A percentile compares a stretch with the other conserved stretches of the same genome.
These are phyloP conservation scores for Scophthalmus maximus DNA, from an alignment of 2,113 vertebrate genomes.

Conservation along the genomic window DNA sequence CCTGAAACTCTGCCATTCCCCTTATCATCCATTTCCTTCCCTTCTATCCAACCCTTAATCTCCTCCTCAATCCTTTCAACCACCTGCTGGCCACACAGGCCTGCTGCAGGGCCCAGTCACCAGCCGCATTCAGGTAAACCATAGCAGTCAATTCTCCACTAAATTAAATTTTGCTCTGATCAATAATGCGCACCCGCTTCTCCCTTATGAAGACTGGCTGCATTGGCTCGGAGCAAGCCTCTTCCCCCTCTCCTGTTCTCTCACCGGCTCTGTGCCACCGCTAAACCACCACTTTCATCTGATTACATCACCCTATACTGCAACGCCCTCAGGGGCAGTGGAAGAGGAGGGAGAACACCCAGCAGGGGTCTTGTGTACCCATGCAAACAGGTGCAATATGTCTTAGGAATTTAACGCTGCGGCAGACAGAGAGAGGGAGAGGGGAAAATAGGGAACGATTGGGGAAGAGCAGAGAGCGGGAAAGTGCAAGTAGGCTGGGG, in stretches of 20 bases:
- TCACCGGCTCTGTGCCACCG: slow-evolving; percentile 65
- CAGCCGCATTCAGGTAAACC: slow-evolving; percentile 75
- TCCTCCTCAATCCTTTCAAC: slow-evolving; percentile 71
- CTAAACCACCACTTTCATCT: slow-evolving; percentile 81
- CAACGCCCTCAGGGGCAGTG: slow-evolving; percentile 75
- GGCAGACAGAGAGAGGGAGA: slow-evolving; percentile 47
- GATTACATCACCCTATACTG: slow-evolving; percentile 84
- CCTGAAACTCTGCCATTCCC: slow-evolving; percentile 71
- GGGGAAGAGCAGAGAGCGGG: slow-evolving; percentile 49
- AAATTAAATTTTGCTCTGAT: slow-evolving; percentile 82
- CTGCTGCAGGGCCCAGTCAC: slow-evolving; percentile 66
- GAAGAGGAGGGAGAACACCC: slow-evolving; percentile 73
- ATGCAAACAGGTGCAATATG: slow-evolving; percentile 84
- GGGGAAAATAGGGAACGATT: slow-evolving; percentile 31
- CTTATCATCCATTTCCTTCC: slow-evolving; percentile 74
- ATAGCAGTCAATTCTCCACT: slow-evolving; percentile 79
- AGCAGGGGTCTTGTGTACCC: slow-evolving; percentile 78
- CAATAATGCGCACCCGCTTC: slow-evolving; percentile 73
- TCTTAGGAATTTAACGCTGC: slow-evolving; percentile 73
- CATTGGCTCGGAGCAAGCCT: slow-evolving; percentile 58
- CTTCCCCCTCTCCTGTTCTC: slow-evolving; percentile 55
- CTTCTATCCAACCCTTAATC: slow-evolving; percentile 77
- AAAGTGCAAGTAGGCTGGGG: slow-evolving; percentile 58
- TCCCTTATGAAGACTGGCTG: slow-evolving; percentile 68
- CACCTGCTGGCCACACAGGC: slow-evolving; percentile 75